Evolutionary conservation across 2,113 vertebrate species (phyloP).

Genomic region (Puma concolor): DNA sequence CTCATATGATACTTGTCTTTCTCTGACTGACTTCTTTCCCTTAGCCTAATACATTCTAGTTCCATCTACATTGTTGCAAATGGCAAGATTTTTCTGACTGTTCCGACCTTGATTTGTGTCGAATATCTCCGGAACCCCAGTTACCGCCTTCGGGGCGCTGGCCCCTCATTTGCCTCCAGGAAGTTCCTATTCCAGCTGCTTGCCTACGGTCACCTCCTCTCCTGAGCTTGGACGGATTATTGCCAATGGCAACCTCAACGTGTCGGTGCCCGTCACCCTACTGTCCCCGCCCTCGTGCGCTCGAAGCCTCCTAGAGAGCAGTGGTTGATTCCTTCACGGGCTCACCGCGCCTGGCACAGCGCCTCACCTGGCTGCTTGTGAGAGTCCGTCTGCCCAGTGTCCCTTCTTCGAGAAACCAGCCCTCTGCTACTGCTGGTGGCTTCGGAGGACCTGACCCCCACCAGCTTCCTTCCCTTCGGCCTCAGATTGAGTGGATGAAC

Average conservation of each 20-base stretch:
- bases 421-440: not conserved
- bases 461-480: not conserved
- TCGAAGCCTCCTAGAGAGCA: not conserved
- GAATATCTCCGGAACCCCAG: not conserved
- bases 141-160: not conserved
- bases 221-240: not conserved
- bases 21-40: too few species aligned
- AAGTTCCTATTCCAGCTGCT: not conserved
- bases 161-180: not conserved
- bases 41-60: too few species aligned
- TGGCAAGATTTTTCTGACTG: not conserved
- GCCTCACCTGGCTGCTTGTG: not conserved
- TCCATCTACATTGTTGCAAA: too few species aligned
- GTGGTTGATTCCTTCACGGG: not conserved
- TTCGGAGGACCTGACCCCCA: not conserved
- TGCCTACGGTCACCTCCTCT: not conserved
- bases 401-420: not conserved
- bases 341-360: rapidly evolving
- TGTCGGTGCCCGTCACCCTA: rapidly evolving
- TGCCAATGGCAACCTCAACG: rapidly evolving
- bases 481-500: not conserved
- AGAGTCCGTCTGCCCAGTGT: not conserved
- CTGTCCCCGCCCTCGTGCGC: too few species aligned
- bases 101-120: not conserved
- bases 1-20: too few species aligned